Conservation (phyloP, 2,797 vertebrate species). For the Pipistrellus nathusii region DNA sequence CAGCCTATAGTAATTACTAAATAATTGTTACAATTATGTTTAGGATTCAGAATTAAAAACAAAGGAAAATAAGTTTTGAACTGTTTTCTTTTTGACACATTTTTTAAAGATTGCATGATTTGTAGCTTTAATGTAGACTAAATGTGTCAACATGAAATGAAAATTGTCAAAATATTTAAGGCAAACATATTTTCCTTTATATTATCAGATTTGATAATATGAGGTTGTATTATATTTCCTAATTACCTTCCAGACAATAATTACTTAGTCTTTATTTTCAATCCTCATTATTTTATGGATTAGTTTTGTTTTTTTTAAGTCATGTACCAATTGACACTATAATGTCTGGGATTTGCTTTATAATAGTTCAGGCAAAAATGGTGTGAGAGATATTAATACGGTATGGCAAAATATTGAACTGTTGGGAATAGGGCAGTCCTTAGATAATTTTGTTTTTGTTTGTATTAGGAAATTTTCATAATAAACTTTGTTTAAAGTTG, state of each 20-base stretch:
- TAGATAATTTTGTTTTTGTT: not conserved
- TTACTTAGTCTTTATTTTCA: not conserved
- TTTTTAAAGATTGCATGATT: not conserved
- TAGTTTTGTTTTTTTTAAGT: not conserved
- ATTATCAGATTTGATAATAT: slow-evolving; percentile 18
- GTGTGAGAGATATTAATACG: not conserved
- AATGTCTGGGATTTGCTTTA: not conserved
- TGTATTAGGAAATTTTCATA: not conserved
- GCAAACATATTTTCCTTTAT: not conserved
- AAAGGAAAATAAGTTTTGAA: not conserved
- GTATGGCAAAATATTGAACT: not conserved
- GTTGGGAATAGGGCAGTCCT: not conserved
- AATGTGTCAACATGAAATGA: not conserved
- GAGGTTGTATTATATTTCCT: not conserved
- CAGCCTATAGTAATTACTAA: not conserved
- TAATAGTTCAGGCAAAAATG: not conserved
- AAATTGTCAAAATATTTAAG: slow-evolving; percentile 35
- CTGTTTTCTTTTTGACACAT: not conserved
- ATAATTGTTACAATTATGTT: not conserved
- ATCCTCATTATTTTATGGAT: not conserved
- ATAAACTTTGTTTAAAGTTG: not conserved
- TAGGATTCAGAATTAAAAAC: slow-evolving; percentile 19
- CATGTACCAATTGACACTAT: not conserved
- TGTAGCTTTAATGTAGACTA: not conserved
- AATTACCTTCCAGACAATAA: not conserved